These are phyloP conservation scores for Cristatella mucedo DNA, from an alignment of 2,888 invertebrate species.

Conservation along the genomic window DNA sequence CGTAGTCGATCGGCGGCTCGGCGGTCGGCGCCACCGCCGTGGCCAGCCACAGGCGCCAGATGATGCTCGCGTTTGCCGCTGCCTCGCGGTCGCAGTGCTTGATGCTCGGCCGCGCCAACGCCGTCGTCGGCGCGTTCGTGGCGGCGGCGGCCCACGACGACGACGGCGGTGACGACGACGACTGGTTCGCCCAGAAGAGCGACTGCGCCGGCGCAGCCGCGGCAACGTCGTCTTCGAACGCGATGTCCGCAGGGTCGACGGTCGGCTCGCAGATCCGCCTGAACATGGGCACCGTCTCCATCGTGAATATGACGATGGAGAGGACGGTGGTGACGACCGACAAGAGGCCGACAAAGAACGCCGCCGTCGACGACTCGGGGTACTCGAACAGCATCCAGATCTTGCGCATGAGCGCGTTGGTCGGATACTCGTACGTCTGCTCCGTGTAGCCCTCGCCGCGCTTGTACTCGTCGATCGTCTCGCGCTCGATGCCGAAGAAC, in stretches of 20 bases:
- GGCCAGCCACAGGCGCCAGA: neutral
- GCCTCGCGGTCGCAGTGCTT: neutral
- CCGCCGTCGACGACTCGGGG: constrained; percentile 33
- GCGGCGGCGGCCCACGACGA: too few species aligned
- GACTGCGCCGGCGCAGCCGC: too few species aligned
- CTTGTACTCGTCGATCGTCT: constrained; percentile 32
- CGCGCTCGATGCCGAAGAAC: constrained; percentile 34
- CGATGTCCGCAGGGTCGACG: too few species aligned
- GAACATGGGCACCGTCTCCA: constrained; percentile 33
- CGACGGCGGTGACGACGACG: too few species aligned
- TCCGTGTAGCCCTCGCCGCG: constrained; percentile 32
- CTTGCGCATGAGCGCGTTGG: constrained; percentile 23
- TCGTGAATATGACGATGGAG: constrained; percentile 36
- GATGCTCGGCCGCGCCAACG: too few species aligned
- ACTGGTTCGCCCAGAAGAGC: too few species aligned
- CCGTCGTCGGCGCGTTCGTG: neutral
- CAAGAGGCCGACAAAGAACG: constrained; percentile 33
- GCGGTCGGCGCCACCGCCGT: neutral
- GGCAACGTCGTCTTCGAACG: too few species aligned
- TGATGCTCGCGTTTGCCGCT: neutral
- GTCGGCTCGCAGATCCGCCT: too few species aligned
- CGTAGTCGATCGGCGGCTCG: constrained; percentile 3
- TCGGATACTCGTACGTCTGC: constrained; percentile 28
- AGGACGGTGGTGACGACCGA: constrained; percentile 33
- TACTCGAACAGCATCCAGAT: constrained; percentile 38